phyloP scores from a whole-genome alignment of 2,113 vertebrate genomes.

The Xiphias gladius region DNA sequence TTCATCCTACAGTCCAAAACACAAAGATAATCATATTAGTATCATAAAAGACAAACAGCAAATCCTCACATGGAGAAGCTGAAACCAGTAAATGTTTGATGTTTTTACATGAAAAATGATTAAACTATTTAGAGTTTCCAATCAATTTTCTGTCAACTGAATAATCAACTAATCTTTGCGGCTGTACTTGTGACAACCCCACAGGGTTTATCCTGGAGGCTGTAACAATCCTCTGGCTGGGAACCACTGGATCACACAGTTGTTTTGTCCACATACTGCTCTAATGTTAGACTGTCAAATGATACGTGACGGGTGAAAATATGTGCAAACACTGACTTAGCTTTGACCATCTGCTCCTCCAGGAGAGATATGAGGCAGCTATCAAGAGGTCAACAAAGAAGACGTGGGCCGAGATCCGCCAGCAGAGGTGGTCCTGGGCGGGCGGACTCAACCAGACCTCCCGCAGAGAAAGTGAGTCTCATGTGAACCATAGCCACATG shows the following conservation, averaged over 20 bases:
- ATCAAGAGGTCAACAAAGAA: slow-evolving; percentile 95
- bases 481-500: not conserved
- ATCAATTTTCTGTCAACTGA: too few species aligned
- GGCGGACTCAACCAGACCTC: slow-evolving; percentile 94
- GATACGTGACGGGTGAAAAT: not conserved
- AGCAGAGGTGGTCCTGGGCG: slow-evolving; percentile 98
- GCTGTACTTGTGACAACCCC: too few species aligned
- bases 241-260: not conserved
- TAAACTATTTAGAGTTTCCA: too few species aligned
- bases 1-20: too few species aligned
- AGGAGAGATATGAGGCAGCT: slow-evolving; percentile 95
- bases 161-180: too few species aligned
- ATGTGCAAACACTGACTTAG: not conserved
- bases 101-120: too few species aligned
- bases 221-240: not conserved
- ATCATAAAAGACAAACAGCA: too few species aligned
- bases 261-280: not conserved
- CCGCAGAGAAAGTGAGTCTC: slow-evolving; percentile 92
- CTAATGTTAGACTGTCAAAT: not conserved
- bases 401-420: slow-evolving; percentile 97
- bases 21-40: too few species aligned
- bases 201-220: not conserved
- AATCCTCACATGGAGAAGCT: too few species aligned
- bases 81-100: too few species aligned
- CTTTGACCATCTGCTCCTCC: not conserved